Percentiles rank a stretch among this genome's conserved stretches.
Evolutionary conservation across 1,140 invertebrate genomes (phyloP).

Genomic region (Drosophila santomea): DNA sequence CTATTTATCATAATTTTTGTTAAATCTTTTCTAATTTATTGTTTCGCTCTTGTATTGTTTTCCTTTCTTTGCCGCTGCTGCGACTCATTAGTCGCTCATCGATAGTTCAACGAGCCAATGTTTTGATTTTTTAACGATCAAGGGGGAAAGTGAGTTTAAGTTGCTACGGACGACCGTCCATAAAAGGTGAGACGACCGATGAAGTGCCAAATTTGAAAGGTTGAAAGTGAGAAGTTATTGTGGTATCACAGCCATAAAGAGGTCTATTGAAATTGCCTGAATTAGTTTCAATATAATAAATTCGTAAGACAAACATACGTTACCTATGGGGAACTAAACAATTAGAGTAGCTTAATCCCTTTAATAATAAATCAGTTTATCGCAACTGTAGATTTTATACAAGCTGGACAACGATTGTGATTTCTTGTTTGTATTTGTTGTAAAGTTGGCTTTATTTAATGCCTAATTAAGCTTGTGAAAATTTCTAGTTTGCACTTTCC

Average conservation of each 20-base stretch:
- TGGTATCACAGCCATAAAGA: conserved; percentile 4
- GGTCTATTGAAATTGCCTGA: conserved; percentile 1
- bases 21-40: conserved; percentile 69
- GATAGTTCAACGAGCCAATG: conserved; percentile 80
- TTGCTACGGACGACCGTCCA: conserved; percentile 29
- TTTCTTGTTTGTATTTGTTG: too few species aligned
- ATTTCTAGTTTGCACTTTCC: conserved; percentile 33
- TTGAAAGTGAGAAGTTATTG: conserved; percentile 66
- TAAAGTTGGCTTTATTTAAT: neutral
- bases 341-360: neutral
- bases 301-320: neutral
- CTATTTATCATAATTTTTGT: conserved; percentile 72
- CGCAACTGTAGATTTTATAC: too few species aligned
- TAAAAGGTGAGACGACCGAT: conserved; percentile 53
- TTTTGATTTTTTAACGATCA: conserved; percentile 54
- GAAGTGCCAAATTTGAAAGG: conserved; percentile 56
- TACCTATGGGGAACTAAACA: too few species aligned
- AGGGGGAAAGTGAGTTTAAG: conserved; percentile 53
- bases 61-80: conserved; percentile 41
- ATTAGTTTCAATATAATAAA: neutral
- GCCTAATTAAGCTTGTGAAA: neutral
- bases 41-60: conserved; percentile 38
- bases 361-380: neutral
- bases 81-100: conserved; percentile 75
- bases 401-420: too few species aligned